Conservation (phyloP, 2,888 invertebrate genomes). For the Osmoderma eremita region DNA sequence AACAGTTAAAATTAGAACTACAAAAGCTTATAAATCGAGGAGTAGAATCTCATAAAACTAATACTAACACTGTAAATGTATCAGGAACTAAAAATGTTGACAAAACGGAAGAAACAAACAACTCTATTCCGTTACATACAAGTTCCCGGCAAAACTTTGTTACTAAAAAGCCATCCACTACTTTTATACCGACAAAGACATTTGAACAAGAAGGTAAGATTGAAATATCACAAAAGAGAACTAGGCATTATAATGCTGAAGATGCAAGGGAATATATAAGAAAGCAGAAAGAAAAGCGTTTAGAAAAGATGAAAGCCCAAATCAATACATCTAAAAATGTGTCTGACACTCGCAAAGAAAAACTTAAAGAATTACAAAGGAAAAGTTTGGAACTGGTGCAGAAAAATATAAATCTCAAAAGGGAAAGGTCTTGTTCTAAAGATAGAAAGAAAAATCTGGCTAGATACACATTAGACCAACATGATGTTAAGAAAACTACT, state of each 20-base stretch:
- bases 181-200: constrained; percentile 7
- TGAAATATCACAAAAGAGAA: constrained; percentile 48
- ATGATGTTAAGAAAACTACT: constrained; percentile 3
- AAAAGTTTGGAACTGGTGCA: constrained; percentile 63
- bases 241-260: constrained; percentile 63
- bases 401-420: constrained; percentile 60
- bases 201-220: constrained; percentile 20
- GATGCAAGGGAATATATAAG: constrained; percentile 68
- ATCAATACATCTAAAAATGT: constrained; percentile 49
- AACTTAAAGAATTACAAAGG: constrained; percentile 63
- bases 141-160: background rate
- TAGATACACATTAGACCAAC: background rate
- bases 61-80: constrained; percentile 26
- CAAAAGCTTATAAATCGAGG: constrained; percentile 57
- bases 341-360: constrained; percentile 46
- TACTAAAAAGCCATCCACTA: constrained; percentile 13
- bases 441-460: constrained; percentile 42
- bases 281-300: constrained; percentile 67
- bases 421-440: constrained; percentile 54
- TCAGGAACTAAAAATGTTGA: constrained; percentile 22
- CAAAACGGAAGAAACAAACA: constrained; percentile 13
- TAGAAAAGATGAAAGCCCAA: constrained; percentile 60
- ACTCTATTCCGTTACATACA: background rate
- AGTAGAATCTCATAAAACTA: constrained; percentile 43
- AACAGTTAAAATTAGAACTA: constrained; percentile 58